Evolutionary conservation across 2,113 vertebrate species (phyloP).

Genomic region (Pycnonotus jocosus): DNA sequence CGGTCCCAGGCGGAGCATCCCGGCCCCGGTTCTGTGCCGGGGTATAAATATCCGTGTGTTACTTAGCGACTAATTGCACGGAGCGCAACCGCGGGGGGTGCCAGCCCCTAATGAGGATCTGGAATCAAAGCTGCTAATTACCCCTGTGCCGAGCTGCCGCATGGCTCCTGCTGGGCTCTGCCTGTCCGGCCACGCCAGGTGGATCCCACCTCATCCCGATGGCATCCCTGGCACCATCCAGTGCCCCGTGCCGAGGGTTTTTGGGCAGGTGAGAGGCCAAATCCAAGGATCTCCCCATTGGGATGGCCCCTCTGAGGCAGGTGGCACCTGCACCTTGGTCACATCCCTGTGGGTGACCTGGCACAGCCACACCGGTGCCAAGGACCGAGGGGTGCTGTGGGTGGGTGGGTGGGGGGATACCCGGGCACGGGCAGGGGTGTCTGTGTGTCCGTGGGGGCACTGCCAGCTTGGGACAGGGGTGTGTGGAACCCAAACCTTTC

Average conservation of each 20-base stretch:
- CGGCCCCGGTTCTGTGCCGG: neutral
- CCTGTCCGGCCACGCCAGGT: accelerated
- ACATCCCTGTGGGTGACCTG: accelerated
- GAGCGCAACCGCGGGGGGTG: slow-evolving; percentile 1
- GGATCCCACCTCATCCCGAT: neutral
- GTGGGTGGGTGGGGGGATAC: neutral
- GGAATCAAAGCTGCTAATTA: slow-evolving; percentile 52
- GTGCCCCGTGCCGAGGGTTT: accelerated
- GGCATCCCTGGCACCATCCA: neutral
- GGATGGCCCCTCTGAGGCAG: accelerated
- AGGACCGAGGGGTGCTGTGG: neutral
- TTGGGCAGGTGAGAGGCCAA: too few relatives aligned
- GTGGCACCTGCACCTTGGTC: accelerated
- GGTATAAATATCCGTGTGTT: slow-evolving; percentile 53
- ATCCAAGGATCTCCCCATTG: accelerated
- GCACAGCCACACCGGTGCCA: accelerated
- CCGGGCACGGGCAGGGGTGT: accelerated
- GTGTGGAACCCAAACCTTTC: neutral
- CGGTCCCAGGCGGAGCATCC: neutral
- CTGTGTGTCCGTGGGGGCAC: accelerated
- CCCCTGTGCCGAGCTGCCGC: neutral
- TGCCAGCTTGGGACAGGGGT: accelerated
- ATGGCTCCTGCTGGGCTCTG: neutral
- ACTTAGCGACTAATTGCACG: slow-evolving; percentile 63
- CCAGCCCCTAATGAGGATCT: slow-evolving; percentile 45